Evolutionary conservation across 2,113 vertebrate species (phyloP), one percentile per base, ranked within the genome.

Genomic region (Cyprinodon brontotheroides): DNA sequence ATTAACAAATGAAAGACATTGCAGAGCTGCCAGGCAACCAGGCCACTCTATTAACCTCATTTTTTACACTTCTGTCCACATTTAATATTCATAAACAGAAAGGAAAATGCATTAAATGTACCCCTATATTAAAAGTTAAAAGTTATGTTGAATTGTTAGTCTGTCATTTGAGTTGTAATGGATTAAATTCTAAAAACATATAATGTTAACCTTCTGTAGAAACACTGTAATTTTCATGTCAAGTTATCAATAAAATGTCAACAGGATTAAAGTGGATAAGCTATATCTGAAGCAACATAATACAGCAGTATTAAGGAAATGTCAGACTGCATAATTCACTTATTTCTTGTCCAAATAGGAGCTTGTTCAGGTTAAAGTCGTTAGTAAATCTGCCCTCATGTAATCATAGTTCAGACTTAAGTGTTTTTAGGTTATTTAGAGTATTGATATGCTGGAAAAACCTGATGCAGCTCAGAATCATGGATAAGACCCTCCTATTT

Each of bases 1-100:
- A 88, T 87, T 83, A 83, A 80, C 83, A 86, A 75, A 74, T 81
- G 81, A 83, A 84, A 83, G 63, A 65, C 72, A 62, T 75, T 14
- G 1, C 61, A 29, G 74, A 65, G 90, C 86, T 83, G 72, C 88
- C 41, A 77, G 50, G 86, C 87, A 86, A 84, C 89, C 73, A 59
- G 45, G 65, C 62, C 66, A 57, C 67, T 67, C 59, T 45, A 47
- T 86, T 84, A 71, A 78, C 79, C 76, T 78, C 71, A 17, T 47
- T 71, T n/a, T 74, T n/a, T 70, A 65, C 39, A 43, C 79, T 73
- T 76, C 39, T 61, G 22, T 74, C 37, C 47, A 11, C 36, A 60
- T 75, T 61, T 78, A n/a, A 61, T 61, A 66, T 80, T 11, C 77
- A 72, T 79, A 8, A 74, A 76, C 70, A 59, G 12, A 40, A 6